phyloP scores from a whole-genome alignment of 2,888 invertebrate genomes.

The Nipponacmea schrenckii region DNA sequence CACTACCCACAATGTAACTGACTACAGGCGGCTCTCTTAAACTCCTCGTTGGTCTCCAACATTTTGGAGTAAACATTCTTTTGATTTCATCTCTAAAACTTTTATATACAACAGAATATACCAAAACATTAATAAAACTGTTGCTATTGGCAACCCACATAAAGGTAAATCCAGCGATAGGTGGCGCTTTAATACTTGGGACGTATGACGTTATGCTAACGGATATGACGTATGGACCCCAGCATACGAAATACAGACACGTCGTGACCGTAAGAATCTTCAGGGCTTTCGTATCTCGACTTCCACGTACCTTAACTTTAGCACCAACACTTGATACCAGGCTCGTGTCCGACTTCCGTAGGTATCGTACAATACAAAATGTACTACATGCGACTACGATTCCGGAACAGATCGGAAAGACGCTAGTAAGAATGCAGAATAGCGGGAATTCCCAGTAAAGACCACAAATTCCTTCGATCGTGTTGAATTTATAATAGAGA shows the following conservation, averaged over 20 bases:
- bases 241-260: conserved; percentile 36
- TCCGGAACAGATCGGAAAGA: conserved; percentile 38
- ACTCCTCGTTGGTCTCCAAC: too few relatives aligned
- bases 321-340: background rate
- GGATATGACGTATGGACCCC: conserved; percentile 41
- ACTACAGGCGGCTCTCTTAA: too few relatives aligned
- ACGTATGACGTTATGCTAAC: conserved; percentile 31
- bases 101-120: conserved; percentile 36
- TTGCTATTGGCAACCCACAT: conserved; percentile 42
- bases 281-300: conserved; percentile 18
- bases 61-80: conserved; percentile 7
- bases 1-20: too few relatives aligned
- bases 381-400: conserved; percentile 32
- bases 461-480: conserved; percentile 33
- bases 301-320: background rate
- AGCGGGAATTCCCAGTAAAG: conserved; percentile 35
- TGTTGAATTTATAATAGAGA: conserved; percentile 29
- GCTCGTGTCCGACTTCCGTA: background rate
- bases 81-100: conserved; percentile 30
- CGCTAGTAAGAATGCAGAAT: conserved; percentile 33
- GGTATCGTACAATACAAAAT: conserved; percentile 22
- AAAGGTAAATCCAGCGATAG: conserved; percentile 27
- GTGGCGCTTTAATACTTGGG: conserved; percentile 19
- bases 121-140: conserved; percentile 44
- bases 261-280: conserved; percentile 36